A percentile compares a stretch with the other conserved stretches of the same genome.
Evolutionary conservation across 2,113 vertebrate species (phyloP).

Genomic region (Capricornis sumatraensis): DNA sequence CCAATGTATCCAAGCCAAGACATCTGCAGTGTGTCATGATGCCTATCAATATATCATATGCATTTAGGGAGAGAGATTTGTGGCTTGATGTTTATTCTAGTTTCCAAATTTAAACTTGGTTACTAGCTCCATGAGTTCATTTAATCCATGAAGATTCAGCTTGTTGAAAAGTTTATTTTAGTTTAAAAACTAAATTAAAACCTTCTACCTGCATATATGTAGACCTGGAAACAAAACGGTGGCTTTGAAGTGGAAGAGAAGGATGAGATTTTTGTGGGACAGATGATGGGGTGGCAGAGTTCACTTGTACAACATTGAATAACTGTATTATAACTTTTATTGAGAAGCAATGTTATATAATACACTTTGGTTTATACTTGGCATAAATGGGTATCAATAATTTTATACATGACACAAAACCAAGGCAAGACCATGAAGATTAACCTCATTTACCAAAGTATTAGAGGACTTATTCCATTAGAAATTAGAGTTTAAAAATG

Average conservation of each 20-base stretch:
- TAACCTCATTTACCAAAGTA: not conserved
- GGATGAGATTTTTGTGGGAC: not conserved
- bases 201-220: not conserved
- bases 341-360: not conserved
- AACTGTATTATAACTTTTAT: not conserved
- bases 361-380: not conserved
- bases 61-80: not conserved
- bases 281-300: not conserved
- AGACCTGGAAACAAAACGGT: not conserved
- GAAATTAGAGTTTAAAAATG: not conserved
- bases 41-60: not conserved
- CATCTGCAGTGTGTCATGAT: not conserved
- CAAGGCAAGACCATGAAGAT: not conserved
- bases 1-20: not conserved
- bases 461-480: not conserved
- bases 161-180: not conserved
- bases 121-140: not conserved
- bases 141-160: not conserved
- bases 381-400: not conserved
- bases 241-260: not conserved
- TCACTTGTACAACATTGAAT: not conserved
- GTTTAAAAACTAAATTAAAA: not conserved
- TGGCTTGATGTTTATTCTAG: not conserved
- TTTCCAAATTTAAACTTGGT: not conserved
- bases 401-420: not conserved